phyloP scores from a whole-genome alignment of 2,797 vertebrate genomes.

The Cyclopterus lumpus region DNA sequence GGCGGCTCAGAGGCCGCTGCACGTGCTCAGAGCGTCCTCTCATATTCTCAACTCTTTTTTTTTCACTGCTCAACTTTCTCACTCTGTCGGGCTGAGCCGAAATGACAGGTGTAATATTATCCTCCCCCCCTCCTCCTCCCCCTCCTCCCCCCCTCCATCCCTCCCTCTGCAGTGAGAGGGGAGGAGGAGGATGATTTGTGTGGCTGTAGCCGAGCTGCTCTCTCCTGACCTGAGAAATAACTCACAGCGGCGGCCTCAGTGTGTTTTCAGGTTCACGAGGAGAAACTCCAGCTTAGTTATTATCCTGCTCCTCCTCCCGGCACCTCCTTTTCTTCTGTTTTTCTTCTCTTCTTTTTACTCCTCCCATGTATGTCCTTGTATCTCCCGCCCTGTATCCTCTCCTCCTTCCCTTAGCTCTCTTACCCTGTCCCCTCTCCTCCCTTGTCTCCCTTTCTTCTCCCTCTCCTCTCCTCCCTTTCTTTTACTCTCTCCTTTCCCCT shows the following conservation, averaged over 20 bases:
- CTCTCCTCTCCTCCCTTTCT: no score
- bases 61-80: not conserved
- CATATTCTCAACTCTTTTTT: not conserved
- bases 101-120: slow-evolving; percentile 75
- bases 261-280: slow-evolving; percentile 57
- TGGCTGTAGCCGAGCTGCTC: slow-evolving; percentile 64
- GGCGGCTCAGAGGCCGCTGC: slow-evolving; percentile 3
- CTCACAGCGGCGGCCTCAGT: slow-evolving; percentile 56
- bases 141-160: slow-evolving; percentile 29
- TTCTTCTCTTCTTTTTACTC: not conserved
- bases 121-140: slow-evolving; percentile 28
- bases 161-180: not conserved
- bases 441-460: no score
- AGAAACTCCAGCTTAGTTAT: slow-evolving; percentile 35
- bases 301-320: not conserved
- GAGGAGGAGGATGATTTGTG: slow-evolving; percentile 61
- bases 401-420: no score
- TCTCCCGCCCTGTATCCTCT: not conserved
- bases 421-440: not conserved
- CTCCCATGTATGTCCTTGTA: not conserved
- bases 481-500: not conserved
- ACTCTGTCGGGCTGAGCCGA: slow-evolving; percentile 38
- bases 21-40: slow-evolving; percentile 11
- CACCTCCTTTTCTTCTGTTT: not conserved
- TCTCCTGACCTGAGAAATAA: slow-evolving; percentile 70